phyloP scores from a whole-genome alignment of 2,797 vertebrate species.

The Antennarius maculatus region DNA sequence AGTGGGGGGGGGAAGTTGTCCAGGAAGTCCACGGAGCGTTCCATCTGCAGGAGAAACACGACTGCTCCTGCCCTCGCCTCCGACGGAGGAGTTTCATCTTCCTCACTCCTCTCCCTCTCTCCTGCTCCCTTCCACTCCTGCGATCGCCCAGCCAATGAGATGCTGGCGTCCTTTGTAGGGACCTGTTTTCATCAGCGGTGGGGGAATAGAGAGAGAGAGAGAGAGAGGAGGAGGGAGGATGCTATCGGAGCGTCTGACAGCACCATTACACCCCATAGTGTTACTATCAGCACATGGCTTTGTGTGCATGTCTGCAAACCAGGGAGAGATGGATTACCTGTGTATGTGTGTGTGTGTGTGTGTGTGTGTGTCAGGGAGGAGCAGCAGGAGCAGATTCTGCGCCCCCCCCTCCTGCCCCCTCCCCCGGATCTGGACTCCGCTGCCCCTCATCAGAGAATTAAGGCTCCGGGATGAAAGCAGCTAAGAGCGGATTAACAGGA shows the following conservation, averaged over 20 bases:
- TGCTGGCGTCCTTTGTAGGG: conserved; percentile 69
- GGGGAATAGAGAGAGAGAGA: conserved; percentile 37
- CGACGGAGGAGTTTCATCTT: conserved; percentile 70
- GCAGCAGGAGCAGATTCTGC: neutral
- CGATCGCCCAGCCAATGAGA: conserved; percentile 78
- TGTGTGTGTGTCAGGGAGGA: neutral
- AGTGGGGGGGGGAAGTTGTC: conserved; percentile 50
- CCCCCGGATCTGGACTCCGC: conserved; percentile 16
- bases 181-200: conserved; percentile 68
- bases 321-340: conserved; percentile 72
- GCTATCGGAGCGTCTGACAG: conserved; percentile 72
- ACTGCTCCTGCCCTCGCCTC: conserved; percentile 35
- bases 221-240: conserved; percentile 34
- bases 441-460: conserved; percentile 68
- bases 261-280: conserved; percentile 68
- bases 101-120: conserved; percentile 24
- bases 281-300: conserved; percentile 75
- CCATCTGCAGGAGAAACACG: conserved; percentile 28
- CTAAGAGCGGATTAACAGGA: conserved; percentile 77
- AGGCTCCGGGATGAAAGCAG: conserved; percentile 70
- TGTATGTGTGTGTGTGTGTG: neutral
- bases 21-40: conserved; percentile 37
- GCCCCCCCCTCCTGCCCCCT: too few relatives aligned
- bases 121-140: conserved; percentile 63
- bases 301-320: conserved; percentile 68